These are phyloP conservation scores for Syngnathus floridae DNA, from an alignment of 2,113 vertebrate species.

Conservation along the genomic window DNA sequence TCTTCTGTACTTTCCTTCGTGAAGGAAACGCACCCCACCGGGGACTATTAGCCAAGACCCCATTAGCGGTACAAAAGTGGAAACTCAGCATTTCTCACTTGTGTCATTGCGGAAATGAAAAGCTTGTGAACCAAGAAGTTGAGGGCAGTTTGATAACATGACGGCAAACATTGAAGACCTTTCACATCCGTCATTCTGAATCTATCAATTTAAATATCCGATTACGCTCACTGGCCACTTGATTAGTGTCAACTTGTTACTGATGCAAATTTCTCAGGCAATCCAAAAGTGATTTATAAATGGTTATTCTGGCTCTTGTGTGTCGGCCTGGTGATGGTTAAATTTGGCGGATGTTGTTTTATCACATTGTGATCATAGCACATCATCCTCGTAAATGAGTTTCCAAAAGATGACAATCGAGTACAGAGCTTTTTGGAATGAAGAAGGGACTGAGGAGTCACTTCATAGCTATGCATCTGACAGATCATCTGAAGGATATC, in stretches of 20 bases:
- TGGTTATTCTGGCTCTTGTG: background rate
- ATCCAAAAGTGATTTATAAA: background rate
- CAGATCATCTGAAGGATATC: background rate
- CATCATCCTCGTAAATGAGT: background rate
- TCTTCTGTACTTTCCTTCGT: constrained; percentile 18
- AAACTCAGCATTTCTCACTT: constrained; percentile 32
- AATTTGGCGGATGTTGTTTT: background rate
- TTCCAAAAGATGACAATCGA: background rate
- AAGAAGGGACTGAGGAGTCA: too few species aligned
- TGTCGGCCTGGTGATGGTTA: background rate
- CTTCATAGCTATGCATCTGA: background rate
- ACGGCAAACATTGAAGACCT: background rate
- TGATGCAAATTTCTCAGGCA: background rate
- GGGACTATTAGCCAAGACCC: constrained; percentile 46
- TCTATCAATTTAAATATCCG: background rate
- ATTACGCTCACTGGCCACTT: background rate
- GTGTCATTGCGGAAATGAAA: constrained; percentile 29
- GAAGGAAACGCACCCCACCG: constrained; percentile 50
- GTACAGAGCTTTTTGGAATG: background rate
- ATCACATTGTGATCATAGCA: background rate
- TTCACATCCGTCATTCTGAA: background rate
- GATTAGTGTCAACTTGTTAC: background rate
- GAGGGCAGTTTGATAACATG: background rate
- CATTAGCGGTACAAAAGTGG: constrained; percentile 44
- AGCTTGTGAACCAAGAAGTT: constrained; percentile 9